phyloP scores from a whole-genome alignment of 2,797 vertebrate genomes.

The Hirundo rustica region DNA sequence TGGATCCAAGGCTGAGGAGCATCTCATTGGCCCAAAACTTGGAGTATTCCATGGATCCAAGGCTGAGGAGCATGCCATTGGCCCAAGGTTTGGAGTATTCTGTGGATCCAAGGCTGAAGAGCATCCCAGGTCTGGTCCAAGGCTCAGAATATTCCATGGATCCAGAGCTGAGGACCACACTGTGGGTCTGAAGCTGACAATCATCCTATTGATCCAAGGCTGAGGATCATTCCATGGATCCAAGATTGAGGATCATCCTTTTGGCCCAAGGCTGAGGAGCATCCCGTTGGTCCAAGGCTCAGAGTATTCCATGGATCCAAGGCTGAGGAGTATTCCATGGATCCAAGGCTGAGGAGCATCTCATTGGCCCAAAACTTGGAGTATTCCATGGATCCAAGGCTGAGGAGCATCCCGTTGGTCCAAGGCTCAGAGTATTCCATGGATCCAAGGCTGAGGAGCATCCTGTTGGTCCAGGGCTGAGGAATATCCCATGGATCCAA shows the following conservation, averaged over 20 bases:
- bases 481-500: not conserved
- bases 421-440: not conserved
- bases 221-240: fast-evolving
- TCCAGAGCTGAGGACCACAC: too few relatives aligned
- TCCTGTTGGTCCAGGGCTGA: not conserved
- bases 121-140: too few relatives aligned
- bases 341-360: fast-evolving
- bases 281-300: not conserved
- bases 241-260: fast-evolving
- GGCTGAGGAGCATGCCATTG: fast-evolving
- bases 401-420: too few relatives aligned
- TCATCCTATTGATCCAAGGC: too few relatives aligned
- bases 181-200: too few relatives aligned
- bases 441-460: not conserved
- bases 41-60: fast-evolving
- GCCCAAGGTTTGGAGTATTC: fast-evolving
- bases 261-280: fast-evolving
- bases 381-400: too few relatives aligned
- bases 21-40: fast-evolving
- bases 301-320: fast-evolving
- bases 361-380: fast-evolving
- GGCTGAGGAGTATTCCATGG: fast-evolving
- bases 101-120: too few relatives aligned
- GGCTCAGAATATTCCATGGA: too few relatives aligned
- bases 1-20: fast-evolving